Evolutionary conservation across 1,140 invertebrate genomes (phyloP).

Genomic region (Bombus polaris): DNA sequence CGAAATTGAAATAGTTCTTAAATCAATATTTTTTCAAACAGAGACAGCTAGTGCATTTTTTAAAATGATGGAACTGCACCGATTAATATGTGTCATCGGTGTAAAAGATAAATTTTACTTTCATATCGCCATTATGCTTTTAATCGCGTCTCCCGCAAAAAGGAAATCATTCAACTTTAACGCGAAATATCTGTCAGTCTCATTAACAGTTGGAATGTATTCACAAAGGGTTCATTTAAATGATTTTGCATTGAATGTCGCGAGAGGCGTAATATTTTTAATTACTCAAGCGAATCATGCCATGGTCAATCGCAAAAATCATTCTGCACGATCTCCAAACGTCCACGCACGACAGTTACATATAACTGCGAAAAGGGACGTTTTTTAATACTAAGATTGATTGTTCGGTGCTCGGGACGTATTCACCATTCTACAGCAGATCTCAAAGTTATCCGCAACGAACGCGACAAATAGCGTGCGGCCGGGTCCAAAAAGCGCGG

Average conservation of each 20-base stretch:
- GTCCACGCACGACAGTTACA: too few relatives aligned
- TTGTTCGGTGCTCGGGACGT: background rate
- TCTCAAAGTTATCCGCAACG: background rate
- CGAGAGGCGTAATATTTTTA: background rate
- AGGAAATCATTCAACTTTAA: too few relatives aligned
- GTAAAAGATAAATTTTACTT: too few relatives aligned
- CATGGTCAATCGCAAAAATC: background rate
- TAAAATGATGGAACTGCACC: too few relatives aligned
- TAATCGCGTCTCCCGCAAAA: too few relatives aligned
- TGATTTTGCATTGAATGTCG: too few relatives aligned
- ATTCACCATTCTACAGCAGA: background rate
- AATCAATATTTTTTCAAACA: background rate
- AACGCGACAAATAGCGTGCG: conserved; percentile 18
- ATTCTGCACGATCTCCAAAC: background rate
- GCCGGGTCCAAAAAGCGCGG: conserved; percentile 11
- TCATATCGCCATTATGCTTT: too few relatives aligned
- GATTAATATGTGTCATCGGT: too few relatives aligned
- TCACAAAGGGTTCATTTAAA: too few relatives aligned
- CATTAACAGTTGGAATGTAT: too few relatives aligned
- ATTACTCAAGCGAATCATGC: background rate
- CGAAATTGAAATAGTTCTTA: background rate
- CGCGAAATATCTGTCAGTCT: too few relatives aligned
- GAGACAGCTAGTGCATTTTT: background rate
- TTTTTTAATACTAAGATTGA: background rate
- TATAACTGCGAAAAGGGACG: background rate